Evolutionary conservation across 2,113 vertebrate genomes (phyloP).

Genomic region (Melanotaenia duboulayi): DNA sequence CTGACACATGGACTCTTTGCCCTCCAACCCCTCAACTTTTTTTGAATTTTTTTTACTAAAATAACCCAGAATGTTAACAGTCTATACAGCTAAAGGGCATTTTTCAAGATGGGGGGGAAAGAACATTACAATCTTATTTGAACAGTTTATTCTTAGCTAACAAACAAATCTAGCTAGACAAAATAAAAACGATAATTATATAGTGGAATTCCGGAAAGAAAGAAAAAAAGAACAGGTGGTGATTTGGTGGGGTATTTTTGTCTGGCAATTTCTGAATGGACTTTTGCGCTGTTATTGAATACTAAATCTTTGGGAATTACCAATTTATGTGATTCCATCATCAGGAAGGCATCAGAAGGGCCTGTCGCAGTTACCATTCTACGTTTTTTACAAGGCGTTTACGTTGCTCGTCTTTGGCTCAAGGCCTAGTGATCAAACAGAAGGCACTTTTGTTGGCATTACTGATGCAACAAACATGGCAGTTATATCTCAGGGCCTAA

Average conservation of each 20-base stretch:
- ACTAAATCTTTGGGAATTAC: conserved; percentile 60
- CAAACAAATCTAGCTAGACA: conserved; percentile 58
- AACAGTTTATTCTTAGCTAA: conserved; percentile 57
- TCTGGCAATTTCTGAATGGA: conserved; percentile 38
- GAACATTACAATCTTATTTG: conserved; percentile 69
- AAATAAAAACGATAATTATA: conserved; percentile 44
- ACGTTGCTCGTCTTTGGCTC: conserved; percentile 77
- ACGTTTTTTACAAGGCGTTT: conserved; percentile 66
- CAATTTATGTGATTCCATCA: conserved; percentile 59
- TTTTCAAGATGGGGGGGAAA: conserved; percentile 43
- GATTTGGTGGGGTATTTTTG: conserved; percentile 43
- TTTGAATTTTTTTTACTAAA: conserved; percentile 57
- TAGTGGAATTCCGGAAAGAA: conserved; percentile 30
- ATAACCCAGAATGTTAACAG: conserved; percentile 78
- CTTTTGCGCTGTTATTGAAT: conserved; percentile 36
- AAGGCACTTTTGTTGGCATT: conserved; percentile 85
- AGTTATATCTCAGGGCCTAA: conserved; percentile 69
- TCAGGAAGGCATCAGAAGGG: conserved; percentile 62
- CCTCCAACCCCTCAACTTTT: conserved; percentile 59
- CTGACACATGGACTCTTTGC: conserved; percentile 72
- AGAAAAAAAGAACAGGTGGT: conserved; percentile 26
- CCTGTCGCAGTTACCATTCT: conserved; percentile 55
- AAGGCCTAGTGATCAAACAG: conserved; percentile 80
- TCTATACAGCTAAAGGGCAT: conserved; percentile 77
- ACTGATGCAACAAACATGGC: conserved; percentile 76